Base-by-base conservation (phyloP, 2,888 invertebrate genomes). In the Criorhina ranunculi region DNA sequence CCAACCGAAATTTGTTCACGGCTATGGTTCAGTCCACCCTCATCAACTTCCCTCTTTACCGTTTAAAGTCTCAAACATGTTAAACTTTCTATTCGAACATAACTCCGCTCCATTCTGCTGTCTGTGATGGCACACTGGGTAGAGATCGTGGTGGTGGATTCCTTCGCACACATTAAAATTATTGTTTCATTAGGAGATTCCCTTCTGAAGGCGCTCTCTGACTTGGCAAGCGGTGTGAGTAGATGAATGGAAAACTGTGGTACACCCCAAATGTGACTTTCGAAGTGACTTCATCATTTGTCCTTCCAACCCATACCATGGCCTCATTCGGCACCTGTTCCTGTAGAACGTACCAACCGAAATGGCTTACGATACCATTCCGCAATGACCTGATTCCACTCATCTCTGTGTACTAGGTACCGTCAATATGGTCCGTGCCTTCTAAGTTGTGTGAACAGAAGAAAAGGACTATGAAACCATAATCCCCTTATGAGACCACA, bases 401-500 rank as follows among this genome's bases (percentile, higher is more conserved):
- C 12, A 31, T 17, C 60, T 29, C 53, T 64, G 42, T 44, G 53
- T 24, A 19, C n/a, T 24, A 24, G 31, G 73, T 15, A 55, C 55
- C 64, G 33, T 66, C 76, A 66, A 66, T 42, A 59, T 42, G 35
- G 24, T 31, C 44, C 8, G n/a, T 44, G 33, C 42, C 66, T 37
- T 37, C 8, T 17, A 11, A 5, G 35, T 57, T 78, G 66, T 83
- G 73, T 73, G 78, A 60, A 69, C 46, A 77, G 33, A 51, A 44
- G 60, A 49, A 72, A 79, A 79, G 60, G 64, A 42, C 75, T 66
- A 69, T 80, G 69, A 80, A 60, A 60, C 60, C 59, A 80, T 80
- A 85, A 85, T 85, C 85, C 69, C 70, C 75, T 85, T 75, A 85
- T 64, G 70, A 76, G 69, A 60, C 80, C 85, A 70, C n/a, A n/a